These are phyloP conservation scores for Sphenodon punctatus DNA, from an alignment of 2,797 vertebrate genomes.

Conservation along the genomic window DNA sequence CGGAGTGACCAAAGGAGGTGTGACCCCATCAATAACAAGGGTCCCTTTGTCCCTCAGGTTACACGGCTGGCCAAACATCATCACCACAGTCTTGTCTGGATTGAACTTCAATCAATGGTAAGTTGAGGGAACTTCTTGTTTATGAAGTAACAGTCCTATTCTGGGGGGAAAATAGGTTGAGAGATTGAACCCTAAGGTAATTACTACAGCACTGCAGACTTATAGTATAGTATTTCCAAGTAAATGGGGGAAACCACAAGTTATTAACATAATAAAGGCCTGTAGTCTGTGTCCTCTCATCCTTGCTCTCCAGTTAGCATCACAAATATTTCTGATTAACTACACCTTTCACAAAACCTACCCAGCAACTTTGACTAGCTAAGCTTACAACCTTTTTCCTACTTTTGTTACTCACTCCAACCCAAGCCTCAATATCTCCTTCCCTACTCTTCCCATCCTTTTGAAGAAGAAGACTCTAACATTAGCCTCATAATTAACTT, in stretches of 20 bases:
- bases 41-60: too few species aligned
- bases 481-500: constrained; percentile 26
- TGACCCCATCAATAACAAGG: too few species aligned
- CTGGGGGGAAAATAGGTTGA: neutral
- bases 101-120: too few species aligned
- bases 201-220: too few species aligned
- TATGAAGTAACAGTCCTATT: neutral
- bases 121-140: neutral
- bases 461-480: too few species aligned
- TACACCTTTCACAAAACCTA: neutral
- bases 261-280: too few species aligned
- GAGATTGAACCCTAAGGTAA: neutral
- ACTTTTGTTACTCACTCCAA: neutral
- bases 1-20: too few species aligned
- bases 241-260: too few species aligned
- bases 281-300: neutral
- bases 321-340: neutral
- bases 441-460: neutral
- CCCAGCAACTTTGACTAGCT: too few species aligned
- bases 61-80: too few species aligned
- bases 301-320: neutral
- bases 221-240: too few species aligned
- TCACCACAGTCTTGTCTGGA: too few species aligned
- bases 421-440: neutral
- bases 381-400: neutral